Evolutionary conservation across 2,888 invertebrate genomes (phyloP).

Genomic region (Machimus rusticus): DNA sequence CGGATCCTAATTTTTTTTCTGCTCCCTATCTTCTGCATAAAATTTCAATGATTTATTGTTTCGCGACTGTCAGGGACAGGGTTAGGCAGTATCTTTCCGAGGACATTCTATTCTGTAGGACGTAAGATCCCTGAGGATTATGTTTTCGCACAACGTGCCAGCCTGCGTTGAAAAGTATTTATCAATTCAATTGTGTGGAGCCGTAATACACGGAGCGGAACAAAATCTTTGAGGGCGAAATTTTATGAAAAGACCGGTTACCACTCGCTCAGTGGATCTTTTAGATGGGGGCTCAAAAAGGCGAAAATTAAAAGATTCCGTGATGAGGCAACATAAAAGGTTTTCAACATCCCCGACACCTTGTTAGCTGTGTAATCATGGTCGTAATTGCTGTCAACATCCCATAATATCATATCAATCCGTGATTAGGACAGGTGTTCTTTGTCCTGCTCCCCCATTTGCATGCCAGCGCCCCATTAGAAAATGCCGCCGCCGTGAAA

Average conservation of each 20-base stretch:
- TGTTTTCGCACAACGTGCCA: background rate
- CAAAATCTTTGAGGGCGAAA: background rate
- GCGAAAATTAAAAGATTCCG: conserved; percentile 21
- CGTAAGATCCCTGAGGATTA: conserved; percentile 23
- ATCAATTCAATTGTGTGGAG: conserved; percentile 6
- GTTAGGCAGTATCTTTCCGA: conserved; percentile 14
- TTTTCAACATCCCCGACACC: background rate
- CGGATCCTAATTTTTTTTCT: conserved; percentile 26
- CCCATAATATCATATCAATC: conserved; percentile 1
- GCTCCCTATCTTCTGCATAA: conserved; percentile 3
- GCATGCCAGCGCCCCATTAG: background rate
- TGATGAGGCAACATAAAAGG: conserved; percentile 5
- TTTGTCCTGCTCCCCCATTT: background rate
- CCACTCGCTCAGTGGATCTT: background rate
- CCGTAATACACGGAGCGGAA: background rate
- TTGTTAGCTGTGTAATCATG: conserved; percentile 17
- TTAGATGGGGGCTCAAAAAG: background rate
- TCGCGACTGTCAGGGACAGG: conserved; percentile 31
- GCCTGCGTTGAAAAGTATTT: background rate
- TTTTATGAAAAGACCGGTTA: background rate
- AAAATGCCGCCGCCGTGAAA: background rate
- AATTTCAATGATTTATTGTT: conserved; percentile 35
- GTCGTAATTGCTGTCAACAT: conserved; percentile 20
- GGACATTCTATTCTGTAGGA: background rate
- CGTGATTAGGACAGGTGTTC: conserved; percentile 16